These are phyloP conservation scores for Margarornis squamiger DNA, from an alignment of 2,797 vertebrate genomes.

Conservation along the genomic window DNA sequence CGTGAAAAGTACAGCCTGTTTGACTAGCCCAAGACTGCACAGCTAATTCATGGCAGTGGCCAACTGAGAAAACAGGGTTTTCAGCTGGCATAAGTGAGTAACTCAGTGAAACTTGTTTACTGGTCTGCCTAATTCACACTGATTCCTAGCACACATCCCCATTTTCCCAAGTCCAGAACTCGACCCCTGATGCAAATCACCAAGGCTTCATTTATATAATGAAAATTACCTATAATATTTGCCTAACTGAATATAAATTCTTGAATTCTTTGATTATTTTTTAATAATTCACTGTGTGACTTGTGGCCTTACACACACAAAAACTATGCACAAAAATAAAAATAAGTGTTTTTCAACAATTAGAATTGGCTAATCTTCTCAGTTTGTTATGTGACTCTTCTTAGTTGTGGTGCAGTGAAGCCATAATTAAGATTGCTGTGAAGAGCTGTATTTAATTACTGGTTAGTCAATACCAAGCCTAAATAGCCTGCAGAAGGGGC, in stretches of 20 bases:
- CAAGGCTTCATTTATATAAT: not conserved
- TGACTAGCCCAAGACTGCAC: not conserved
- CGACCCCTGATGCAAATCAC: not conserved
- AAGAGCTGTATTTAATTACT: conserved; percentile 62
- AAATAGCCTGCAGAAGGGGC: conserved; percentile 39
- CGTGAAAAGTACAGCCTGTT: not conserved
- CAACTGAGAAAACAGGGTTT: not conserved
- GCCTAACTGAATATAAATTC: not conserved
- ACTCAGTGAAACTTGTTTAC: not conserved
- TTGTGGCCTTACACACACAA: not conserved
- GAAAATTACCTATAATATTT: not conserved
- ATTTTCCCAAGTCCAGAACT: not conserved
- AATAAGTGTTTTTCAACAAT: conserved; percentile 27
- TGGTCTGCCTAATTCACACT: not conserved
- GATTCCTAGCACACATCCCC: not conserved
- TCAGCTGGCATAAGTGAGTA: not conserved
- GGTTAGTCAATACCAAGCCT: conserved; percentile 42
- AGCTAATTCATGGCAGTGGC: not conserved
- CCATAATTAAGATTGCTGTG: conserved; percentile 46
- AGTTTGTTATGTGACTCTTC: conserved; percentile 19
- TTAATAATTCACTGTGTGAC: not conserved
- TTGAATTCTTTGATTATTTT: not conserved
- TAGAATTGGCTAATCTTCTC: conserved; percentile 42
- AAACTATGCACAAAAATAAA: conserved; percentile 24
- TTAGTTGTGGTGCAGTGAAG: conserved; percentile 33